These are phyloP conservation scores for Drosophila saltans DNA, from an alignment of 1,140 invertebrate genomes.

Conservation along the genomic window DNA sequence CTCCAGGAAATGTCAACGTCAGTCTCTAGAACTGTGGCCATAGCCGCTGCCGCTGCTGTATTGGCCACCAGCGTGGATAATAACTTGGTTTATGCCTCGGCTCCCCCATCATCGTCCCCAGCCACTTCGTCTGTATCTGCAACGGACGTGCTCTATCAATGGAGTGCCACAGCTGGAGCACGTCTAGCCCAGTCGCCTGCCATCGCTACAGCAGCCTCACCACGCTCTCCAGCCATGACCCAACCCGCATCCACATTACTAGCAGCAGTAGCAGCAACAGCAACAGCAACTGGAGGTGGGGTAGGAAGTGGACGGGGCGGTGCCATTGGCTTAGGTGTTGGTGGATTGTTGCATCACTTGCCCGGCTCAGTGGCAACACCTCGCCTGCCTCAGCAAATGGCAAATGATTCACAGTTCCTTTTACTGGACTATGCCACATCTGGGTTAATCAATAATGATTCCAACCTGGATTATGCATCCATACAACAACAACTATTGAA, in stretches of 20 bases:
- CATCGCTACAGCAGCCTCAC: background rate
- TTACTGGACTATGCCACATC: conserved; percentile 51
- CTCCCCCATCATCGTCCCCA: background rate
- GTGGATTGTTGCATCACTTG: conserved; percentile 18
- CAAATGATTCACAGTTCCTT: conserved; percentile 52
- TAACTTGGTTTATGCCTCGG: conserved; percentile 29
- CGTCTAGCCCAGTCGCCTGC: conserved; percentile 36
- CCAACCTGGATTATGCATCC: conserved; percentile 51
- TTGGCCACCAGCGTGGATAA: conserved; percentile 55
- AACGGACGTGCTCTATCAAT: conserved; percentile 61
- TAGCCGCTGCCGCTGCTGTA: conserved; percentile 18
- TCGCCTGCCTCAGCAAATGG: conserved; percentile 1
- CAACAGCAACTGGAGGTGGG: background rate
- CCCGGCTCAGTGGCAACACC: conserved; percentile 12
- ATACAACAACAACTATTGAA: conserved; percentile 49
- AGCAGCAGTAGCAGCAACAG: background rate
- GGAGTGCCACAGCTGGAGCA: conserved; percentile 39
- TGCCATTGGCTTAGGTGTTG: conserved; percentile 2
- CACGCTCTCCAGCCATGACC: conserved; percentile 8
- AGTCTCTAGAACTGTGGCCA: conserved; percentile 34
- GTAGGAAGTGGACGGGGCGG: background rate
- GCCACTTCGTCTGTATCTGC: conserved; percentile 30
- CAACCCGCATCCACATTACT: conserved; percentile 14
- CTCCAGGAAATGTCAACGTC: conserved; percentile 46
- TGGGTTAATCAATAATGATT: conserved; percentile 32